These are phyloP conservation scores for Dendrocincla fuliginosa DNA, from an alignment of 2,797 vertebrate genomes.

Conservation along the genomic window DNA sequence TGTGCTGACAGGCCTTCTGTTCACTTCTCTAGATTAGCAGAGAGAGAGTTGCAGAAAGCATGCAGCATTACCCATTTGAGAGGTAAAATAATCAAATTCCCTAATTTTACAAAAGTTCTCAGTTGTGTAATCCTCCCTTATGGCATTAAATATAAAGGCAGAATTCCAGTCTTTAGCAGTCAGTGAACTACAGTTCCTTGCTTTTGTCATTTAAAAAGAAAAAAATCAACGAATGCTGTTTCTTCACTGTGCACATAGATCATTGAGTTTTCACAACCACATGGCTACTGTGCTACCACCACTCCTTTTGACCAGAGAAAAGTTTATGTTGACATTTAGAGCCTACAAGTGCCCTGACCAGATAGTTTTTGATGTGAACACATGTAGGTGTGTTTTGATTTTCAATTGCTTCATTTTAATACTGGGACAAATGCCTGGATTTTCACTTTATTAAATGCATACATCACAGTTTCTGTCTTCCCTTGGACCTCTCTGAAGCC, in stretches of 20 bases:
- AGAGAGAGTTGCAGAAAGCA: not conserved
- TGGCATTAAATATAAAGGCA: not conserved
- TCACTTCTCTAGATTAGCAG: not conserved
- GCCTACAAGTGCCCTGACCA: not conserved
- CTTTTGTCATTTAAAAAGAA: not conserved
- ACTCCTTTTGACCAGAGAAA: not conserved
- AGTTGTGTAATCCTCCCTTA: not conserved
- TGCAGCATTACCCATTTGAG: not conserved
- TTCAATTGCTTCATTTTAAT: not conserved
- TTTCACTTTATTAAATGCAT: not conserved
- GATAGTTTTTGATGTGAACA: not conserved
- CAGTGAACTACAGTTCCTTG: not conserved
- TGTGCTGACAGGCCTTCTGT: slow-evolving; percentile 23
- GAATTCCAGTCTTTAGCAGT: not conserved
- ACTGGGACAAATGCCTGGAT: not conserved
- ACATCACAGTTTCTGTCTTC: not conserved
- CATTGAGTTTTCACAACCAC: not conserved
- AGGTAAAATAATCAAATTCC: slow-evolving; percentile 9
- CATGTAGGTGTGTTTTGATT: not conserved
- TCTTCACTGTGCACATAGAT: not conserved
- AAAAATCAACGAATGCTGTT: not conserved
- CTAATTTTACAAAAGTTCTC: not conserved
- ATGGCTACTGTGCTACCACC: not conserved
- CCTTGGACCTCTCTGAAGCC: not conserved
- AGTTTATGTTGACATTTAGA: not conserved